A percentile compares a stretch with the other conserved stretches of the same genome.
These are phyloP conservation scores for Threskiornis aethiopicus DNA, from an alignment of 2,797 vertebrate species.

Conservation along the genomic window DNA sequence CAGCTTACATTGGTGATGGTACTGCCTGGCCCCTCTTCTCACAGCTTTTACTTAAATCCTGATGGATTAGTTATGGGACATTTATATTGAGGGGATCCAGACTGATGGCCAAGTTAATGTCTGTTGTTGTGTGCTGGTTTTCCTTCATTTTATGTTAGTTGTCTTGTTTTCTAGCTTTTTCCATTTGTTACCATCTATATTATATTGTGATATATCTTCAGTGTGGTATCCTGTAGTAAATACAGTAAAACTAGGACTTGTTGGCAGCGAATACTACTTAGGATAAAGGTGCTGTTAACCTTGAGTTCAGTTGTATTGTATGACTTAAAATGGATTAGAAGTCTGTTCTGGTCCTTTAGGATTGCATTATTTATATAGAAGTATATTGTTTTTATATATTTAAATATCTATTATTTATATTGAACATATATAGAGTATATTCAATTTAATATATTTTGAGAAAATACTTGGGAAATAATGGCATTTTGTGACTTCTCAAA, in stretches of 20 bases:
- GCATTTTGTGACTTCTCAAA: neutral
- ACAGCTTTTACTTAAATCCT: neutral
- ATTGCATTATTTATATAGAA: neutral
- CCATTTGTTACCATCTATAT: neutral
- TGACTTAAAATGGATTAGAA: neutral
- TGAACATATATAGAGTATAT: neutral
- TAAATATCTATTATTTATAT: neutral
- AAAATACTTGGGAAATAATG: constrained; percentile 34
- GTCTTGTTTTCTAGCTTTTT: neutral
- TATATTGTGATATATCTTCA: neutral
- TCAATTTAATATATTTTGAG: neutral
- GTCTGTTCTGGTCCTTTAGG: neutral
- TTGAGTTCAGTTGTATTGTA: neutral
- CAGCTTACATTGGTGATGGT: neutral
- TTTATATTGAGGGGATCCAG: neutral
- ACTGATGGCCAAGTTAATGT: neutral
- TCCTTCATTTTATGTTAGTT: neutral
- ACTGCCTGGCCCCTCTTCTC: neutral
- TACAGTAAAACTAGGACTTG: neutral
- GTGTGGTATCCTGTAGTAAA: neutral
- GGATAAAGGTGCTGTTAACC: neutral
- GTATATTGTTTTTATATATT: neutral
- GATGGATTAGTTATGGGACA: neutral
- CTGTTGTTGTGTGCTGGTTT: neutral
- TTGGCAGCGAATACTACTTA: neutral